phyloP scores from a whole-genome alignment of 2,888 invertebrate genomes.

The Drosophila hamatofila region DNA sequence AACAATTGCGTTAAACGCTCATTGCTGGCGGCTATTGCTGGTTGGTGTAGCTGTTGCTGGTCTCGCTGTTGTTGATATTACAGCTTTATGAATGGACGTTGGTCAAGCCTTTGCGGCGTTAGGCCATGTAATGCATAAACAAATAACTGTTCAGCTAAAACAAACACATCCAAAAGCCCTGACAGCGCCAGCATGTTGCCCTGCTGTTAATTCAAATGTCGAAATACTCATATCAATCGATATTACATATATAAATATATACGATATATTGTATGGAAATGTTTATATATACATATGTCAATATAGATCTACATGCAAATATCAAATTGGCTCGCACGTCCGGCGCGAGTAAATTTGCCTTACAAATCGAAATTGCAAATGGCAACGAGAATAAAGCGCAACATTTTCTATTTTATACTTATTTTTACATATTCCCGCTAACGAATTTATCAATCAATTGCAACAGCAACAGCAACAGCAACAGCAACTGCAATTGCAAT shows the following conservation, averaged over 20 bases:
- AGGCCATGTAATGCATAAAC: constrained; percentile 66
- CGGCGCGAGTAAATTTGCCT: constrained; percentile 38
- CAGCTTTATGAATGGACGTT: constrained; percentile 63
- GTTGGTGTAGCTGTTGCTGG: constrained; percentile 31
- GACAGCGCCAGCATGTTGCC: constrained; percentile 21
- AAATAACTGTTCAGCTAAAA: constrained; percentile 52
- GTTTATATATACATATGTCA: not conserved
- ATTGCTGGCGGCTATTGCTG: constrained; percentile 37
- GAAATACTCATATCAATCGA: constrained; percentile 60
- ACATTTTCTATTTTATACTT: constrained; percentile 28
- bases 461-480: constrained; percentile 39
- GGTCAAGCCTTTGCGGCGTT: constrained; percentile 51
- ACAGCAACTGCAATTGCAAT: constrained; percentile 28
- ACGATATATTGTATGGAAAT: not conserved
- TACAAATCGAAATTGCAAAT: constrained; percentile 59
- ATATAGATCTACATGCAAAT: constrained; percentile 10
- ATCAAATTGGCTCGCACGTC: constrained; percentile 42
- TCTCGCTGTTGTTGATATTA: constrained; percentile 29
- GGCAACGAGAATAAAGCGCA: constrained; percentile 25
- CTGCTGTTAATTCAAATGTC: constrained; percentile 56
- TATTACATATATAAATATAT: constrained; percentile 16
- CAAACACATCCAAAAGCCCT: constrained; percentile 45
- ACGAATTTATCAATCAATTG: constrained; percentile 76
- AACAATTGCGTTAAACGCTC: constrained; percentile 71
- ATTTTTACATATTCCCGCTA: constrained; percentile 65